Conservation (phyloP, 1,140 invertebrate species). For the Euwallacea similis region DNA sequence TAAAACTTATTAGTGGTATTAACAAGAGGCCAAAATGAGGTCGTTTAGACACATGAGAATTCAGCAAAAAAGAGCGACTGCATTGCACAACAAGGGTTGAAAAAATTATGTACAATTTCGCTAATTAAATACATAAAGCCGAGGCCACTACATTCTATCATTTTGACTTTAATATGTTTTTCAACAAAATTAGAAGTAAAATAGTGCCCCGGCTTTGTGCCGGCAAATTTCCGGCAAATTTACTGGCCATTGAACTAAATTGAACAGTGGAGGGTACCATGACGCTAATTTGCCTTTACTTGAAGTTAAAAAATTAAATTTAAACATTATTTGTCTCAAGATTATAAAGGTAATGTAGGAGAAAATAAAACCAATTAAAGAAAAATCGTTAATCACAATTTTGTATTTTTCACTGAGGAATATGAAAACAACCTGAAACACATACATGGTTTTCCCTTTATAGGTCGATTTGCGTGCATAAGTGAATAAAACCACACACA, state of each 20-base stretch:
- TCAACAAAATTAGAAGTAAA: constrained; percentile 13
- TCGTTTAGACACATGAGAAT: too few relatives aligned
- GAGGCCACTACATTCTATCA: constrained; percentile 14
- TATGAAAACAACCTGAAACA: neutral
- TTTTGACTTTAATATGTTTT: constrained; percentile 25
- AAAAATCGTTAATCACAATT: too few relatives aligned
- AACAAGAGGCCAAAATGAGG: too few relatives aligned
- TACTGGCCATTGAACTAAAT: constrained; percentile 13
- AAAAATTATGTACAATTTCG: neutral
- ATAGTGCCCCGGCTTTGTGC: neutral
- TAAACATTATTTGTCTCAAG: too few relatives aligned
- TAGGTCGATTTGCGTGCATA: constrained; percentile 5
- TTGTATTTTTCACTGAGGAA: too few relatives aligned
- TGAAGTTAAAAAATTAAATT: too few relatives aligned
- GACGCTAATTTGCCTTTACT: neutral
- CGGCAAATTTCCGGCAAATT: constrained; percentile 4
- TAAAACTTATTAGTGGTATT: too few relatives aligned
- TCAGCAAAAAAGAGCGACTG: too few relatives aligned
- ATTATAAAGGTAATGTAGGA: too few relatives aligned
- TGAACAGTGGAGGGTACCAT: neutral
- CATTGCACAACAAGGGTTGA: too few relatives aligned
- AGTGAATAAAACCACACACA: constrained; percentile 11
- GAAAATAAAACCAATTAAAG: too few relatives aligned
- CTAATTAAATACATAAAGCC: constrained; percentile 18
- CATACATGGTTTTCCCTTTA: neutral